Conservation (phyloP, 2,113 vertebrate species). For the Zootoca vivipara region DNA sequence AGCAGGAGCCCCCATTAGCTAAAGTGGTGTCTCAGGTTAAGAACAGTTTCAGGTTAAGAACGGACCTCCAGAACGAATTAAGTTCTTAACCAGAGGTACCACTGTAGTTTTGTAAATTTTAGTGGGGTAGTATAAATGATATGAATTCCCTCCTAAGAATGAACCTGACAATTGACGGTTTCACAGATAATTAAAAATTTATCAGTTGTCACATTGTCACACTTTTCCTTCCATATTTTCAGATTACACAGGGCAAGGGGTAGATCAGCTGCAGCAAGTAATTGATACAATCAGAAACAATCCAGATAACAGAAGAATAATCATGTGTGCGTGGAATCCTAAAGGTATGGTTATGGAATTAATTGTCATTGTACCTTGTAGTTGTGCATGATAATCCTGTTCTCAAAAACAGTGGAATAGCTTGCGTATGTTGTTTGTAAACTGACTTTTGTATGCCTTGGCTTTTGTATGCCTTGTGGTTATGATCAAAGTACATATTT, state of each 20-base stretch:
- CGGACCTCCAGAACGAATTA: too few species aligned
- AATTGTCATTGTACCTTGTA: background rate
- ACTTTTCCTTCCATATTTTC: slow-evolving; percentile 11
- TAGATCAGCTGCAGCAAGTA: slow-evolving; percentile 93
- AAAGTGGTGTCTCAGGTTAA: too few species aligned
- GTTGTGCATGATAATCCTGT: background rate
- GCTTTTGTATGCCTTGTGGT: background rate
- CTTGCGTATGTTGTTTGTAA: background rate
- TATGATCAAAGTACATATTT: background rate
- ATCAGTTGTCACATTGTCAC: background rate
- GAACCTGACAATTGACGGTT: background rate
- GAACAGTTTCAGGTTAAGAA: too few species aligned
- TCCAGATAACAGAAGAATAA: slow-evolving; percentile 94
- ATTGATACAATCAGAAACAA: slow-evolving; percentile 92
- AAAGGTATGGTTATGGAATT: slow-evolving; percentile 76
- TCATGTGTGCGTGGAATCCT: slow-evolving; percentile 97
- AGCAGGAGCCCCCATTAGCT: too few species aligned
- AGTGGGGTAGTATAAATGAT: background rate
- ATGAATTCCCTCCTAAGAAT: background rate
- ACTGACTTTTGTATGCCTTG: background rate
- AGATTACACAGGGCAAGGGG: slow-evolving; percentile 94
- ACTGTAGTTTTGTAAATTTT: background rate
- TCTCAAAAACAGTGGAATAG: background rate
- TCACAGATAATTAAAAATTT: background rate
- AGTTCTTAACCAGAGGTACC: too few species aligned